These are phyloP conservation scores for Pachycephus smyrnensis DNA, from an alignment of 2,888 invertebrate species.

Conservation along the genomic window DNA sequence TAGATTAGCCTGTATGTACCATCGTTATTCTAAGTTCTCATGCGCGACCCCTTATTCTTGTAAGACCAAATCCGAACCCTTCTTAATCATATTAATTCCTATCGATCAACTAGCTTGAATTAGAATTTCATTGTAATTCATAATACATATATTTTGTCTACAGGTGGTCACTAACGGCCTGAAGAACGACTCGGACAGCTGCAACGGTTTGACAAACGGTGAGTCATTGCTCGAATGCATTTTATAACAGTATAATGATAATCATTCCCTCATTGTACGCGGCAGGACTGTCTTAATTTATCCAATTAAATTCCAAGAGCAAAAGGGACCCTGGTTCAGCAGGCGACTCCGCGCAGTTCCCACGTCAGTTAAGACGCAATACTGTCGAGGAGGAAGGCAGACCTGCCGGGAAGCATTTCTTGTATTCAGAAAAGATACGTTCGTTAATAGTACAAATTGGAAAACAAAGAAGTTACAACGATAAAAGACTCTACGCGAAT, in stretches of 20 bases:
- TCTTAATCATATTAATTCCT: not conserved
- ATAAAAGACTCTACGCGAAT: not conserved
- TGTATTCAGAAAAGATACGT: not conserved
- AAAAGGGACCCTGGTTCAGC: not conserved
- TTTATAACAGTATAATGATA: not conserved
- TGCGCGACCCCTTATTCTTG: not conserved
- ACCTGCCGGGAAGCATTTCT: not conserved
- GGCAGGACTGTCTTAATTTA: constrained; percentile 18
- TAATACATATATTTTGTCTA: constrained; percentile 31
- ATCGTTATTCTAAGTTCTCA: not conserved
- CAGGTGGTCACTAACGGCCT: constrained; percentile 60
- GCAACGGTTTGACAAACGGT: constrained; percentile 57
- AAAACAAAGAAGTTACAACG: not conserved
- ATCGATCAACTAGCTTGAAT: not conserved
- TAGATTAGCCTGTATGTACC: not conserved
- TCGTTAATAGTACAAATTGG: not conserved
- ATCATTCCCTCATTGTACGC: constrained; percentile 3
- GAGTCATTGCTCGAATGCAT: constrained; percentile 40
- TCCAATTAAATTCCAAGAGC: constrained; percentile 23
- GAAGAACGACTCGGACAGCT: constrained; percentile 51
- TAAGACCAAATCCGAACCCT: not conserved
- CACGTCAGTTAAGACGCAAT: not conserved
- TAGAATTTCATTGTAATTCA: not conserved
- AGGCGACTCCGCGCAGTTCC: not conserved
- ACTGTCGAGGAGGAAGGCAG: not conserved